Base-by-base conservation (phyloP, 1,140 invertebrate genomes). In the Condylostylus longicornis region DNA sequence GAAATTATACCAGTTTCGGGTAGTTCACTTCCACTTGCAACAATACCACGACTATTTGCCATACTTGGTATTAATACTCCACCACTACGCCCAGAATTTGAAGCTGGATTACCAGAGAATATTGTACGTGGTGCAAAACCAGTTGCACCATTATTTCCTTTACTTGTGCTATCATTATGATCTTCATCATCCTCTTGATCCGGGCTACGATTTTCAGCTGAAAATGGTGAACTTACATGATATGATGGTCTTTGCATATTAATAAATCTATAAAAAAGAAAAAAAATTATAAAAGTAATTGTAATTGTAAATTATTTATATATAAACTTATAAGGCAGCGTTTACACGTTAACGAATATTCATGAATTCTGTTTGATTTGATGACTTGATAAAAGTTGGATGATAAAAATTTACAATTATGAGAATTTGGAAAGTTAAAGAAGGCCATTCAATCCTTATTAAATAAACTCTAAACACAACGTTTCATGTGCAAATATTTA, bases 191-290 rank as follows among this genome's bases (percentile, higher is more conserved):
- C 30, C 6, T 35, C 43, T 21, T 33, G 41, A 13, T 51, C 53
- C 2, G 53, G 53, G 21, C 49, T 53, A 9, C 53, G 45, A 30
- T 55, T 55, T 20, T 55, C 50, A 44, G 55, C 53, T 50, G 56
- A 50, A 12, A 55, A 25, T 13, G 45, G 20, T 1, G 47, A 51
- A 40, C 12, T 33, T 35, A 5, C 14, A 45, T 4, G 3, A 21
- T 3, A 40, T 8, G 19, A 5, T 33, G 21, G 7, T 35, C 18
- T 14, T 46, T 45, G 28, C 47, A 50, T 2, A 38, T 27, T 1
- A 42, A 33, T 21, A 45, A 47, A 19, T 53, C n/a, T 38, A 30
- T 53, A 55, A 30, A 18, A 37, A 42, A 23, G 7, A 18, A 40
- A 18, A 13, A 14, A 14, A 22, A 18, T 25, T 12, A 35, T 22